These are phyloP conservation scores for Adelognathus sp. DNA, from an alignment of 2,888 invertebrate species.

Conservation along the genomic window DNA sequence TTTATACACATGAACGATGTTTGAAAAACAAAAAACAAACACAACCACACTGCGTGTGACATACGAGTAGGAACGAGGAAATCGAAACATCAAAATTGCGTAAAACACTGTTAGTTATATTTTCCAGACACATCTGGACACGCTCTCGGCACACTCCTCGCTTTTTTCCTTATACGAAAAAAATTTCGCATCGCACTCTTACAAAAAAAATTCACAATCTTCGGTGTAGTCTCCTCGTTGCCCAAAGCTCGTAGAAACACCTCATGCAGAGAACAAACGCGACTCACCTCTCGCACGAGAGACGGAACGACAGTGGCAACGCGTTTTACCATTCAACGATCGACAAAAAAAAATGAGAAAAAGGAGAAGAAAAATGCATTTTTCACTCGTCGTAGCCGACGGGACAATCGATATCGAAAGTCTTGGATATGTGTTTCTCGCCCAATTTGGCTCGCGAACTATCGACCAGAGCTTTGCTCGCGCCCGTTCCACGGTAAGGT, in stretches of 20 bases:
- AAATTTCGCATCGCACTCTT: background rate
- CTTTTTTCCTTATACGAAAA: no score
- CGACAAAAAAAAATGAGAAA: background rate
- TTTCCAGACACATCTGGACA: background rate
- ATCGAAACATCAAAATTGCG: background rate
- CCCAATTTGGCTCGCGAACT: conserved; percentile 48
- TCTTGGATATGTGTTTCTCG: conserved; percentile 71
- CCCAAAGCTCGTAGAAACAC: background rate
- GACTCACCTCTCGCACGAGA: conserved; percentile 13
- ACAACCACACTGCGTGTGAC: conserved; percentile 27
- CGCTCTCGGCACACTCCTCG: no score
- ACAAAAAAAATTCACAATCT: conserved; percentile 6
- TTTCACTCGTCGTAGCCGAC: conserved; percentile 65
- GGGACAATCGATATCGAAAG: conserved; percentile 84
- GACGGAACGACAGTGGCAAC: background rate
- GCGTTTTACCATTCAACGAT: background rate
- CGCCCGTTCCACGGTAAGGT: conserved; percentile 80
- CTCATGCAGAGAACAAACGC: conserved; percentile 6
- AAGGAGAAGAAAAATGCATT: background rate
- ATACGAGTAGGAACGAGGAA: conserved; percentile 9
- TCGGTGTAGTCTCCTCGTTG: background rate
- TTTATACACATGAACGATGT: conserved; percentile 51
- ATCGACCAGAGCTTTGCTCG: conserved; percentile 38
- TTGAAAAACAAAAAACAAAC: conserved; percentile 6
- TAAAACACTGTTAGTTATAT: conserved; percentile 6